phyloP scores from a whole-genome alignment of 2,888 invertebrate genomes.

The Deilephila elpenor region DNA sequence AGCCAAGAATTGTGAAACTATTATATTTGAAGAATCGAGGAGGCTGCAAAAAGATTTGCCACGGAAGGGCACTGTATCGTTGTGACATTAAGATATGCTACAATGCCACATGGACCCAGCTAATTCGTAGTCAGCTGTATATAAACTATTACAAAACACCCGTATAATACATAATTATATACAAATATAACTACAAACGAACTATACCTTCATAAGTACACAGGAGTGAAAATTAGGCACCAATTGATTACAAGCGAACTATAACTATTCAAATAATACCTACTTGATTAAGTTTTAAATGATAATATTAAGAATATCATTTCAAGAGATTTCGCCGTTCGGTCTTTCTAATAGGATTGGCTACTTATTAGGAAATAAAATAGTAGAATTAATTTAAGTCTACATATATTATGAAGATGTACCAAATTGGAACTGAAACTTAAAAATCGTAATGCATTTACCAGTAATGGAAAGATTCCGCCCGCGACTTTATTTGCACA shows the following conservation, averaged over 20 bases:
- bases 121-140: not conserved
- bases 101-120: not conserved
- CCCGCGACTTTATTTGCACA: not conserved
- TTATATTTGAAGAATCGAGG: too few relatives aligned
- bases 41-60: too few relatives aligned
- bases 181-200: constrained; percentile 37
- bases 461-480: constrained; percentile 8
- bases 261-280: constrained; percentile 58
- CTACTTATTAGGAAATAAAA: constrained; percentile 1
- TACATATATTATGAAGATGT: not conserved
- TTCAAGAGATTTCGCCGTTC: constrained; percentile 8
- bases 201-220: constrained; percentile 33
- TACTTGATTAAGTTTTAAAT: constrained; percentile 31
- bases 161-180: constrained; percentile 35
- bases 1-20: too few relatives aligned
- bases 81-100: not conserved
- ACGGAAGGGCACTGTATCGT: not conserved
- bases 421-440: not conserved
- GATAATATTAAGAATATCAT: constrained; percentile 44
- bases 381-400: constrained; percentile 5
- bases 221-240: constrained; percentile 70
- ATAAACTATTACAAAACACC: not conserved
- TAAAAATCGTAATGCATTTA: constrained; percentile 4
- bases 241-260: constrained; percentile 67
- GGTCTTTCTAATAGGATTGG: constrained; percentile 1